Base-by-base conservation (phyloP, 1,140 invertebrate species). In the Rhyzopertha dominica region DNA sequence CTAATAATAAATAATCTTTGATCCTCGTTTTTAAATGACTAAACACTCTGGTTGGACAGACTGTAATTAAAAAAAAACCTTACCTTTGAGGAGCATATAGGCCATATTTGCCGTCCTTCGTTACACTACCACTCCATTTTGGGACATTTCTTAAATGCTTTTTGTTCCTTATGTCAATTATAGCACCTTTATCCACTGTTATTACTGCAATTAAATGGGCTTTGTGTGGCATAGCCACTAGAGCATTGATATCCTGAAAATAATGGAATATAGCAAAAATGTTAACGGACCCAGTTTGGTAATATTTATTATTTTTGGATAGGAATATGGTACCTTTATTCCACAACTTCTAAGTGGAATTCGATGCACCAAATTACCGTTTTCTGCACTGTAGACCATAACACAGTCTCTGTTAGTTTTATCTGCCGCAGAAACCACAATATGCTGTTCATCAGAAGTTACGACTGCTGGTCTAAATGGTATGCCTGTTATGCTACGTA, bases 151-250 rank as follows among this genome's bases (percentile, higher is more conserved):
- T 74, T 29, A 87, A 72, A 51, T 84, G 79, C 61, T 85, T 82
- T 54, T 88, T 90, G 10, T 75, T 82, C 58, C 82, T 84, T 25
- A 90, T 87, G 57, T 92, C 87, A 54, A 90, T 71, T 35, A 90
- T 82, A 44, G 82, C 90, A 16, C 88, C 90, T 67, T 94, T 95
- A 54, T 96, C 93, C 14, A 82, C 79, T 36, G 91, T 90, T 23
- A 95, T 86, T 0, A 95, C 79, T 1, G 85, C 93, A 16, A 95
- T 76, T 73, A 87, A 84, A 49, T 85, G 81, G 0, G 82, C 70
- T 69, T 87, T 89, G 59, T 88, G 84, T 0, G 87, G 85, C 74
- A 91, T 80, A 5, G 87, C 78, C 3, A 88, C 78, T 22, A 92
- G 63, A 3, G 73, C 69, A 28, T 75, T 61, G 5, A 85, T 75